Conservation (phyloP, 2,888 invertebrate genomes). For the Brachypterus glaber region DNA sequence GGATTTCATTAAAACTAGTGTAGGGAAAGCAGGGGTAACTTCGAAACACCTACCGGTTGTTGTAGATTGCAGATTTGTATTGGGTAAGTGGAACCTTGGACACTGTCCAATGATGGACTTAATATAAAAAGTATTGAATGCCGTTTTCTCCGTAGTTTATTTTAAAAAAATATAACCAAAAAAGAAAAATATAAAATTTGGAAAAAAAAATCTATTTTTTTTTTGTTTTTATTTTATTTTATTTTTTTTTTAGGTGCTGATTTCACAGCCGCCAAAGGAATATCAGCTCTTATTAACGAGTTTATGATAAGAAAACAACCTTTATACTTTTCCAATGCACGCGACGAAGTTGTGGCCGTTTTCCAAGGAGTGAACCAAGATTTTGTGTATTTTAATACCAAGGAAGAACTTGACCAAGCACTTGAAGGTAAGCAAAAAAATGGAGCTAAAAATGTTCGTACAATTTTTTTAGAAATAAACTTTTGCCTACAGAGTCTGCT, state of each 20-base stretch:
- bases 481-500: too few species aligned
- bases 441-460: too few species aligned
- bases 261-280: constrained; percentile 79
- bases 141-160: too few species aligned
- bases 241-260: constrained; percentile 54
- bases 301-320: constrained; percentile 61
- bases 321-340: constrained; percentile 59
- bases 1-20: constrained; percentile 69
- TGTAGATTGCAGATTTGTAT: constrained; percentile 69
- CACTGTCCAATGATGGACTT: too few species aligned
- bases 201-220: too few species aligned
- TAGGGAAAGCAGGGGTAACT: constrained; percentile 60
- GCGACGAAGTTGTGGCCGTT: constrained; percentile 56
- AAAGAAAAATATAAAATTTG: too few species aligned
- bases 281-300: constrained; percentile 65
- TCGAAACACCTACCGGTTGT: constrained; percentile 65
- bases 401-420: constrained; percentile 52
- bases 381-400: constrained; percentile 49
- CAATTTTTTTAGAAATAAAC: too few species aligned
- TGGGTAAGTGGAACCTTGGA: constrained; percentile 46
- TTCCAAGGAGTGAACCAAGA: constrained; percentile 59
- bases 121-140: too few species aligned
- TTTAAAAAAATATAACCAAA: too few species aligned
- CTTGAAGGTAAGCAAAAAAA: too few species aligned
- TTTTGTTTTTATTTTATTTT: constrained; percentile 1